phyloP scores from a whole-genome alignment of 2,113 vertebrate species.

The Eleginops maclovinus region DNA sequence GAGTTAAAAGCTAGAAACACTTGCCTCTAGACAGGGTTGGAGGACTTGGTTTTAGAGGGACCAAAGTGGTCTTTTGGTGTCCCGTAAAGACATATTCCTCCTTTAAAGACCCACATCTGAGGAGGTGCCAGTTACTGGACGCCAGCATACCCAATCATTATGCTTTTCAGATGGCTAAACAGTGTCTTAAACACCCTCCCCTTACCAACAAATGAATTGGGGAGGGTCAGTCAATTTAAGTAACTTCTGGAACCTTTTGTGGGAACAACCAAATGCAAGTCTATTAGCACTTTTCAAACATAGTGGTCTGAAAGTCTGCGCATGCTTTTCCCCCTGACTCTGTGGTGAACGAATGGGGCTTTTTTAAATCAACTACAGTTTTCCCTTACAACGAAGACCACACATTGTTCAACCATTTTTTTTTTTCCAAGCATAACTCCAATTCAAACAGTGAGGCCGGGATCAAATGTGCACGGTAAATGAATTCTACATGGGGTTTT shows the following conservation, averaged over 20 bases:
- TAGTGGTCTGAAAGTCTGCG: background rate
- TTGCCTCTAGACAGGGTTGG: background rate
- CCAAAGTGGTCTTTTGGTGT: no score
- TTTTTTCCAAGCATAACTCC: background rate
- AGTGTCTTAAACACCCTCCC: background rate
- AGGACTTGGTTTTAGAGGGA: background rate
- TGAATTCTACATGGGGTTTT: no score
- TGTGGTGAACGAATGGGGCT: background rate
- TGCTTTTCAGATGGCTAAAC: conserved; percentile 1
- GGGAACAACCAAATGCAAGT: background rate
- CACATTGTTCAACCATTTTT: no score
- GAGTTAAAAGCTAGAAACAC: background rate
- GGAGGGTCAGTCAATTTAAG: background rate
- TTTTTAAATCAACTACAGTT: background rate
- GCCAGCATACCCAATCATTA: background rate
- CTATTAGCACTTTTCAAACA: background rate
- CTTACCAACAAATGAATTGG: background rate
- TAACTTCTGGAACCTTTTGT: background rate
- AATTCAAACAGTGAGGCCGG: background rate
- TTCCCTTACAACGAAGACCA: background rate
- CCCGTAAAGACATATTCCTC: background rate
- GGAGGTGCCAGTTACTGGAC: background rate
- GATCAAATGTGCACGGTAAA: background rate
- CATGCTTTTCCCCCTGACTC: background rate
- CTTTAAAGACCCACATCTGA: background rate